Evolutionary conservation across 2,888 invertebrate species (phyloP), one percentile per base, ranked within the genome.

Genomic region (Meta bourneti): DNA sequence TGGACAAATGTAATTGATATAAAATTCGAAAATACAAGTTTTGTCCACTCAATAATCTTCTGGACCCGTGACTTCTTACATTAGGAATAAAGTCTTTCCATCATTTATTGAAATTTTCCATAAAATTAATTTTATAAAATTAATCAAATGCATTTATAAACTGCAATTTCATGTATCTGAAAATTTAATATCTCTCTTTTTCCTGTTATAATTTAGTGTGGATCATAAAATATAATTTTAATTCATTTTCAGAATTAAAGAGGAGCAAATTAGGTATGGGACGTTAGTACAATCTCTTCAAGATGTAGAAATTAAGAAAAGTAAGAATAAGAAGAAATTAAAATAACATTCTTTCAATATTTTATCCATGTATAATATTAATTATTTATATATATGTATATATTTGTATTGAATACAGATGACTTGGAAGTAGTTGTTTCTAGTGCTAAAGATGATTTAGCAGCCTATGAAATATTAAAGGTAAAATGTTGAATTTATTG

Each of bases 371-470:
- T 61, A 13, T 75, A 48, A 51, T 16, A 51, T 9, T 77, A 7
- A 77, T 77, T 6, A 34, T 49, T 78, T 6, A 6, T 16, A 78
- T 78, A 48, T 16, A 48, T 6, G 0, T 16, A 78, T 78, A 48
- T 16, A 48, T 51, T 16, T 69, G 49, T 85, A 61, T 16, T 61
- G 7, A 61, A 61, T 75, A n/a, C 48, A 85, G 85, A 16, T n/a
- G 51, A 85, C 16, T 78, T 85, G 20, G 69, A 77, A 77, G 49
- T 13, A 49, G 13, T 51, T 9, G 77, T 85, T 85, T 77, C 69
- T 61, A 77, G 77, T n/a, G 69, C 78, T 20, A 78, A 77, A 69
- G 19, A 6, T 49, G 51, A 85, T 77, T 85, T 85, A 70, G 19
- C 13, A 49, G 69, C 49, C 8, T 78, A 52, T 77, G 78, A 78